A percentile compares a stretch with the other conserved stretches of the same genome.
phyloP scores from a whole-genome alignment of 2,113 vertebrate genomes.

The Bothrops jararaca region DNA sequence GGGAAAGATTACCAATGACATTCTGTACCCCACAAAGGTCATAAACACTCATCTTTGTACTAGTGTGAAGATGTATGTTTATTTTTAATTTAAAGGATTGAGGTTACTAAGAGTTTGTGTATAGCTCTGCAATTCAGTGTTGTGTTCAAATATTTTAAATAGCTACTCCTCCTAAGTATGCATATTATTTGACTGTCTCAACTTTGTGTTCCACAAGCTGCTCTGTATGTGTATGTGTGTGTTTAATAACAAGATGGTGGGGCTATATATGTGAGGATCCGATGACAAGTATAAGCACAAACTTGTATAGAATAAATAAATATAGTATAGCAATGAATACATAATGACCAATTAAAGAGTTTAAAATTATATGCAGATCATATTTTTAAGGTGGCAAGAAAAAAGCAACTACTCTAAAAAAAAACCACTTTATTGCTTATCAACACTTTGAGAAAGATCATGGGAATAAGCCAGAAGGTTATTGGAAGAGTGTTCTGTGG shows the following conservation, averaged over 20 bases:
- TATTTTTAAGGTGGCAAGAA: background rate
- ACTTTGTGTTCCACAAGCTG: background rate
- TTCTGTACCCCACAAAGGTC: background rate
- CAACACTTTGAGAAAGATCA: background rate
- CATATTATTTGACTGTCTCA: background rate
- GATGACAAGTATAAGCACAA: background rate
- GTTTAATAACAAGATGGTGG: background rate
- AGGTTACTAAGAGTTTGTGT: background rate
- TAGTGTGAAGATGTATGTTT: background rate
- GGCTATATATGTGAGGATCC: background rate
- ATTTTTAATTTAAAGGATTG: background rate
- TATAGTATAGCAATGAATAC: background rate
- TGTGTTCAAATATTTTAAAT: background rate
- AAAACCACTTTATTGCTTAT: background rate
- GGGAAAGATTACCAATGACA: background rate
- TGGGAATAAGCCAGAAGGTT: background rate
- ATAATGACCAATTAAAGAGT: background rate
- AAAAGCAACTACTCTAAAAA: background rate
- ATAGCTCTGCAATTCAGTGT: background rate
- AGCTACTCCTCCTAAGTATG: background rate
- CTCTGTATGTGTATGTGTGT: background rate
- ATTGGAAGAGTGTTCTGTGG: background rate
- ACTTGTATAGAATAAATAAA: background rate
- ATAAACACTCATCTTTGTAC: background rate
- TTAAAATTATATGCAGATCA: background rate